Evolutionary conservation across 2,797 vertebrate species (phyloP), one percentile per base, ranked within the genome.

Genomic region (Ctenosaura bakeri): DNA sequence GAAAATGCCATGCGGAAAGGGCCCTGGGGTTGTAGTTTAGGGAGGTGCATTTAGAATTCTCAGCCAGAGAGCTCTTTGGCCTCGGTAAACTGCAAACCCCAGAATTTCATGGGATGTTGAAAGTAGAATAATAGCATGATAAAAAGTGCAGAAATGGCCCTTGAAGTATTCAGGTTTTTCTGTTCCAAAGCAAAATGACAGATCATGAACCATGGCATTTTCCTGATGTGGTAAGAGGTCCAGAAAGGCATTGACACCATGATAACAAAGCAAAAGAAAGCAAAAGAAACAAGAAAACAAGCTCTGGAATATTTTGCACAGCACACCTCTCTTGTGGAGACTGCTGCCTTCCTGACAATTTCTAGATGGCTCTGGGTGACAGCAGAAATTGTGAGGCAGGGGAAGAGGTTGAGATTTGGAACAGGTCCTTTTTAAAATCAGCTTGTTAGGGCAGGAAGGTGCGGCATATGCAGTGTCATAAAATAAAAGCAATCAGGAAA

Each of bases 201-300:
- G 95, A 94, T 85, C 59, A 38, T 76, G 93, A 94, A 92, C 88
- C 69, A 88, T 94, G 95, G 96, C 94, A 94, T 94, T 95, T 96
- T 88, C 6, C 24, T 84, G 90, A 94, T 2, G 94, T 90, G 91
- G 85, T 0, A 3, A 92, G 93, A 91, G 92, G 89, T 94, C 95
- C 95, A 94, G 95, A 92, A 93, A 95, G 24, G 92, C 92, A 91
- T 77, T 95, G 95, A 91, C 94, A 85, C 88, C 93, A 93, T 93
- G 92, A 91, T 79, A 90, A 86, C 94, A 96, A 96, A 97, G 96
- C 96, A 97, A 97, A 97, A 94, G 97, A 96, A 97, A 97, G 94
- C 94, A 95, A 95, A 93, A 93, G 90, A 96, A 95, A 97, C 24
- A 97, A 96, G 96, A 97, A 97, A 97, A 97, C 96, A 97, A 96